These are phyloP conservation scores for Cottus gobio DNA, from an alignment of 2,113 vertebrate species.

Conservation along the genomic window DNA sequence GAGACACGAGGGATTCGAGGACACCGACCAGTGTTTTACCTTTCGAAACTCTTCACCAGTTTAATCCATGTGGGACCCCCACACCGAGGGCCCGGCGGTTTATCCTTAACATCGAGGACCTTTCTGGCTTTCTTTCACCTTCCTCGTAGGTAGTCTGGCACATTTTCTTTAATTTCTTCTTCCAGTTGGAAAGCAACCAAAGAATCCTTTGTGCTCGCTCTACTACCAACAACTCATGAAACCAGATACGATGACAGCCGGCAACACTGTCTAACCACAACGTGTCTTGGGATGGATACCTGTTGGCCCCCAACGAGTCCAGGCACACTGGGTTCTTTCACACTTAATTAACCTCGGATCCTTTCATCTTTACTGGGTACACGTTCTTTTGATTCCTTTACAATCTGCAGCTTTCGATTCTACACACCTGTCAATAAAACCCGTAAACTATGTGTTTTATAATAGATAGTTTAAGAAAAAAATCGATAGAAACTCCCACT, in stretches of 20 bases:
- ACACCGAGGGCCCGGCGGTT: slow-evolving; percentile 29
- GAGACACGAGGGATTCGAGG: slow-evolving; percentile 53
- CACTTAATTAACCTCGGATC: neutral
- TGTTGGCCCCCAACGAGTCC: neutral
- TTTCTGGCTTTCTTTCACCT: neutral
- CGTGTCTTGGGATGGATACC: neutral
- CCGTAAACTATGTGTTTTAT: neutral
- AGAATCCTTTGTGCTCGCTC: neutral
- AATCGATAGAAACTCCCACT: neutral
- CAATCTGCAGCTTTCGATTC: neutral
- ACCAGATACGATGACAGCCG: neutral
- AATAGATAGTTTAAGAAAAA: no score
- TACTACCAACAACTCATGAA: neutral
- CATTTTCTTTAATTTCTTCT: neutral
- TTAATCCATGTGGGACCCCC: slow-evolving; percentile 32
- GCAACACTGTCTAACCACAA: neutral
- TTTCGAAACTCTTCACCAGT: slow-evolving; percentile 21
- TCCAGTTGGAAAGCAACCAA: neutral
- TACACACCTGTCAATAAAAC: neutral
- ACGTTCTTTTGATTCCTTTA: neutral
- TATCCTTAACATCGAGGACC: slow-evolving; percentile 13
- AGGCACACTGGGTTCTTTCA: no score
- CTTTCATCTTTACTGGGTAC: neutral
- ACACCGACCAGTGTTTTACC: slow-evolving; percentile 46
- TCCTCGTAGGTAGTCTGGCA: neutral